Conservation (phyloP, 2,113 vertebrate genomes). For the Sialia sialis region DNA sequence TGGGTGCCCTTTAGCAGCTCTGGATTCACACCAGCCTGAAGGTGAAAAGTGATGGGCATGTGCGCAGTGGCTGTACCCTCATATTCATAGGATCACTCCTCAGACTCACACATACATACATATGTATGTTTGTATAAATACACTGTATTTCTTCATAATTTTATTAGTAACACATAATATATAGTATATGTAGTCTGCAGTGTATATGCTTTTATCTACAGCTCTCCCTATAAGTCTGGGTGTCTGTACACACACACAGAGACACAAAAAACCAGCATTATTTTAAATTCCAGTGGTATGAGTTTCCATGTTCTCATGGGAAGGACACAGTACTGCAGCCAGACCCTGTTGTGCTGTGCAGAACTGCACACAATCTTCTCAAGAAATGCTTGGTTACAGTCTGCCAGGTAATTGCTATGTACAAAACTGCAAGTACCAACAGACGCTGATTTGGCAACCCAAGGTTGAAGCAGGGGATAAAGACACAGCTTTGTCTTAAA, state of each 20-base stretch:
- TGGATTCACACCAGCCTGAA: background rate
- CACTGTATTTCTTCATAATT: background rate
- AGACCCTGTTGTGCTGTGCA: background rate
- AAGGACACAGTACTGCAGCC: background rate
- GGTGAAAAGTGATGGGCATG: background rate
- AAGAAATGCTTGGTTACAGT: background rate
- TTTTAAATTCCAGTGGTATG: background rate
- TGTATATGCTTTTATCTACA: background rate
- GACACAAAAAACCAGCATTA: background rate
- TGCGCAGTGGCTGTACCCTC: background rate
- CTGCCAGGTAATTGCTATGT: background rate
- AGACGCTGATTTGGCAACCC: background rate
- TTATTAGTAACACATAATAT: background rate
- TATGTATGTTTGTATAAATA: background rate
- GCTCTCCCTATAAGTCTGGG: background rate
- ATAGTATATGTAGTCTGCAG: background rate
- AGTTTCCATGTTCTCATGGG: background rate
- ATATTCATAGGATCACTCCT: background rate
- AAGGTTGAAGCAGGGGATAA: background rate
- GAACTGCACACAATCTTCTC: background rate
- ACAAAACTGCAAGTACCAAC: background rate
- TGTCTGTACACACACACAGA: background rate
- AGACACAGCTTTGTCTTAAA: background rate
- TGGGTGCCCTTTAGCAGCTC: background rate
- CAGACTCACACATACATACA: background rate